phyloP scores from a whole-genome alignment of 2,888 invertebrate genomes.

The Apotomis capreana region DNA sequence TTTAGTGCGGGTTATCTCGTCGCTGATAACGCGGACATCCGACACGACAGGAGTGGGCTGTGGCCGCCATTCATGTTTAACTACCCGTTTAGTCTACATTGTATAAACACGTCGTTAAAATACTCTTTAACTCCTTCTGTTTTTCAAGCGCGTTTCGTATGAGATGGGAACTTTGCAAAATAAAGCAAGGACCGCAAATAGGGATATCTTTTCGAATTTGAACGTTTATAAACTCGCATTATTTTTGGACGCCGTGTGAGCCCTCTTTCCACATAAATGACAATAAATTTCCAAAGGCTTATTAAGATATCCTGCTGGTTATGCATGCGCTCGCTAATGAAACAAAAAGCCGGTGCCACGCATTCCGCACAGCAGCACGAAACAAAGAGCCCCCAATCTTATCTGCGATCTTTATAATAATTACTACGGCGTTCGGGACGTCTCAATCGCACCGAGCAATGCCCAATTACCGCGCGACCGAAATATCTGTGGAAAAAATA shows the following conservation, averaged over 20 bases:
- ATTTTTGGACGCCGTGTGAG: neutral
- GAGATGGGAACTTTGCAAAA: no score
- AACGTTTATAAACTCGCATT: neutral
- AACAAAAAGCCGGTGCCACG: conserved; percentile 46
- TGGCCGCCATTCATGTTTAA: conserved; percentile 8
- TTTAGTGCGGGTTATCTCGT: conserved; percentile 33
- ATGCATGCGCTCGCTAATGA: conserved; percentile 50
- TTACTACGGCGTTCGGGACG: conserved; percentile 71
- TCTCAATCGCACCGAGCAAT: conserved; percentile 66
- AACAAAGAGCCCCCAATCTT: conserved; percentile 64
- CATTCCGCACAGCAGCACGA: conserved; percentile 47
- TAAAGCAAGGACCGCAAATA: neutral
- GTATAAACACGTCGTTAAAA: conserved; percentile 16
- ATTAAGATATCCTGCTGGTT: conserved; percentile 30
- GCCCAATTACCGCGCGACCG: conserved; percentile 69
- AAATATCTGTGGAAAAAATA: conserved; percentile 71
- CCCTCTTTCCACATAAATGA: neutral
- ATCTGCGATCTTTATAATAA: conserved; percentile 80
- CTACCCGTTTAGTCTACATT: neutral
- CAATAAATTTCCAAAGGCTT: conserved; percentile 12
- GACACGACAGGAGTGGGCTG: conserved; percentile 6
- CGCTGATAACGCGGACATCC: conserved; percentile 7
- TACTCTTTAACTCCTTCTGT: no score
- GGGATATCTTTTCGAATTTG: neutral
- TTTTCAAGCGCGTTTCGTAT: no score